Evolutionary conservation across 2,113 vertebrate genomes (phyloP).

Genomic region (Plotosus lineatus): DNA sequence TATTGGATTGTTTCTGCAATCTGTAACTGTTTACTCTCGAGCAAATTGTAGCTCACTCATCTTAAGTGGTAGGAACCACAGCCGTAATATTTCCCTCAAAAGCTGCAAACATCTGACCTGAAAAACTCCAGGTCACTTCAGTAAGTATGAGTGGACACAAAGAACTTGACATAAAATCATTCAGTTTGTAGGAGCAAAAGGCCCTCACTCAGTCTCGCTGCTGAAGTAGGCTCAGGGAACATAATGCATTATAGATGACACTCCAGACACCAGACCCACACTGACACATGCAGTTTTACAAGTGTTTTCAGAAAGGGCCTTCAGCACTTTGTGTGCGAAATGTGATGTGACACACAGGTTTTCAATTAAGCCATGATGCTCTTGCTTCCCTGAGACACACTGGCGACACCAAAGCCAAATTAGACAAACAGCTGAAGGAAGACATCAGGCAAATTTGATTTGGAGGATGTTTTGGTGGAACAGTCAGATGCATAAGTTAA

Average conservation of each 20-base stretch:
- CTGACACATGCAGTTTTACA: conserved; percentile 38
- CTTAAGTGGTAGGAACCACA: conserved; percentile 26
- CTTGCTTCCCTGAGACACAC: conserved; percentile 79
- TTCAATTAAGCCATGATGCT: conserved; percentile 77
- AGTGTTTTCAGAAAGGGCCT: conserved; percentile 15
- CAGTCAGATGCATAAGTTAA: conserved; percentile 47
- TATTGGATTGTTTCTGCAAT: conserved; percentile 7
- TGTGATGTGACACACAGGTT: conserved; percentile 66
- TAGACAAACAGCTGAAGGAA: conserved; percentile 77
- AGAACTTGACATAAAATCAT: conserved; percentile 53
- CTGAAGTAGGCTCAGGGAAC: conserved; percentile 42
- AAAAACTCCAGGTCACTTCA: conserved; percentile 25
- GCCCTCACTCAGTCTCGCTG: conserved; percentile 38
- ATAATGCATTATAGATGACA: conserved; percentile 63
- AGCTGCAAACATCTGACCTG: conserved; percentile 23
- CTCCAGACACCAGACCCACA: conserved; percentile 38
- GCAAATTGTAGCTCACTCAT: conserved; percentile 36
- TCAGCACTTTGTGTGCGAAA: not conserved
- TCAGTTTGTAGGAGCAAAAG: conserved; percentile 19
- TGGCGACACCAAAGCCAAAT: conserved; percentile 74
- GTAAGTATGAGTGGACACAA: conserved; percentile 52
- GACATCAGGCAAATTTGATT: conserved; percentile 68
- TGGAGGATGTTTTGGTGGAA: conserved; percentile 64
- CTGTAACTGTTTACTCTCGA: conserved; percentile 21
- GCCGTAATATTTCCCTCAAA: conserved; percentile 4